Evolutionary conservation across 2,888 invertebrate species (phyloP).

Genomic region (Zeuzera pyrina): DNA sequence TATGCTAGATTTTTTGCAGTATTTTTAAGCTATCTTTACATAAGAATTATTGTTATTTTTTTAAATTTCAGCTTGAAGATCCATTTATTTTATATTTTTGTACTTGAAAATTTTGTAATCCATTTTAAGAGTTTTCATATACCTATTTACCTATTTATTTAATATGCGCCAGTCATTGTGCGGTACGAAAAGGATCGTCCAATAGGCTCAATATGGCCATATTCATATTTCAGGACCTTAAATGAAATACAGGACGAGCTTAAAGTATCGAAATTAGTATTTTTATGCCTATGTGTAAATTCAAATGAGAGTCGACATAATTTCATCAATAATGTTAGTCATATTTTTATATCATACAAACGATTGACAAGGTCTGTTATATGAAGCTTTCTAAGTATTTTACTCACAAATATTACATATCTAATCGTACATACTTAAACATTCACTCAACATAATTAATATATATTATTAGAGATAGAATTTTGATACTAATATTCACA

Average conservation of each 20-base stretch:
- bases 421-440: constrained; percentile 55
- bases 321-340: constrained; percentile 39
- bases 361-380: constrained; percentile 38
- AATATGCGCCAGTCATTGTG: constrained; percentile 38
- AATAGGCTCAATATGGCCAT: background rate
- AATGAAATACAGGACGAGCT: constrained; percentile 30
- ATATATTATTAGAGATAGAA: constrained; percentile 61
- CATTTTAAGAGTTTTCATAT: constrained; percentile 27
- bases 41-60: constrained; percentile 39
- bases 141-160: constrained; percentile 27
- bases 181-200: constrained; percentile 18
- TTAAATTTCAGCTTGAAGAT: constrained; percentile 43
- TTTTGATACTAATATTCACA: constrained; percentile 70
- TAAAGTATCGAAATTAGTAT: constrained; percentile 33
- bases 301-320: constrained; percentile 28
- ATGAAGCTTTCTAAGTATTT: constrained; percentile 53
- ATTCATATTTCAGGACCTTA: background rate
- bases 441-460: too few species aligned
- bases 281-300: constrained; percentile 39
- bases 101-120: constrained; percentile 63
- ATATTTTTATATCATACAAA: constrained; percentile 64
- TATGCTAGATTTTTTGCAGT: constrained; percentile 54
- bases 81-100: constrained; percentile 63
- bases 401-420: constrained; percentile 65
- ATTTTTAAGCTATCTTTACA: constrained; percentile 48